Conservation (phyloP, 2,888 invertebrate species). For the Mesorhabditis spiculigera region DNA sequence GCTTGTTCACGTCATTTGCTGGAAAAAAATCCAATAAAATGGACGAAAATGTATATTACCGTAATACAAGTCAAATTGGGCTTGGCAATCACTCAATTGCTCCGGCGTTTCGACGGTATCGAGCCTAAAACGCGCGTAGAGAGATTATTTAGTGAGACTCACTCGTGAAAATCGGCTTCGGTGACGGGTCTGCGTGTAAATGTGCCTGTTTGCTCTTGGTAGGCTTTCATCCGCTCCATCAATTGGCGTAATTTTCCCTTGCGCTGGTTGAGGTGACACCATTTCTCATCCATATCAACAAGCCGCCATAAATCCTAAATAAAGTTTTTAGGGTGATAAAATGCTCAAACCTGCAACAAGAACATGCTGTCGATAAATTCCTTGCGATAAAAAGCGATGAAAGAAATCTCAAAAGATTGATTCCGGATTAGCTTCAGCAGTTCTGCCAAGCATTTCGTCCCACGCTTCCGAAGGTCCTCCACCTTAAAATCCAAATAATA, state of each 20-base stretch:
- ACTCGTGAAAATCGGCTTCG: conserved; percentile 36
- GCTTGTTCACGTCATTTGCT: conserved; percentile 69
- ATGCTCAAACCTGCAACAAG: background rate
- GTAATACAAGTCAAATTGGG: conserved; percentile 84
- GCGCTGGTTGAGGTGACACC: conserved; percentile 56
- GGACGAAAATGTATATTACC: conserved; percentile 60
- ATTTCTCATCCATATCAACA: conserved; percentile 89
- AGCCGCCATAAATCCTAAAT: conserved; percentile 96
- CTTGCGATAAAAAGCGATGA: conserved; percentile 96
- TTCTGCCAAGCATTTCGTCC: background rate
- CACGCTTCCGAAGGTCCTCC: background rate
- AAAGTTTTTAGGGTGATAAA: conserved; percentile 60
- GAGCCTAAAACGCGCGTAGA: conserved; percentile 61
- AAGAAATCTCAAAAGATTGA: conserved; percentile 71
- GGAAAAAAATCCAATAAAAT: conserved; percentile 56
- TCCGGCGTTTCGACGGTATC: conserved; percentile 78
- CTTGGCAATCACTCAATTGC: conserved; percentile 86
- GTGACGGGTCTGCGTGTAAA: conserved; percentile 21
- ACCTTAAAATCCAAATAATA: background rate
- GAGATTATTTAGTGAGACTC: conserved; percentile 7
- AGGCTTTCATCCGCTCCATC: conserved; percentile 86
- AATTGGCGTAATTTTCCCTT: conserved; percentile 60
- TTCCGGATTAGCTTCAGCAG: background rate
- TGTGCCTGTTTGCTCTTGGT: conserved; percentile 69
- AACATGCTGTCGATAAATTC: conserved; percentile 83